A percentile compares a stretch with the other conserved stretches of the same genome.
Conservation (phyloP, 2,113 vertebrate species). For the Asarcornis scutulata region DNA sequence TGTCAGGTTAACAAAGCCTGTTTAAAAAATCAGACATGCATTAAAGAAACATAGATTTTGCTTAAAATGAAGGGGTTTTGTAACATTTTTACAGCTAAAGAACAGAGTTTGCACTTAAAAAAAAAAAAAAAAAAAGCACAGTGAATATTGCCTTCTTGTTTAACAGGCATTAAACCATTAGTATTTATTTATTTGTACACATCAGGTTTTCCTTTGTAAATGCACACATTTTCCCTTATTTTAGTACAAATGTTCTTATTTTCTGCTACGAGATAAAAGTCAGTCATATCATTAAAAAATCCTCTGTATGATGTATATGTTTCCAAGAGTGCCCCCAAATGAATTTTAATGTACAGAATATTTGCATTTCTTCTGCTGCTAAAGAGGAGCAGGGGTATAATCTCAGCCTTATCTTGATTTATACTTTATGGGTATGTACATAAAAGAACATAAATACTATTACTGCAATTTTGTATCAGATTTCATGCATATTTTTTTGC, state of each 20-base stretch:
- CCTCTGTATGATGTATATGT: neutral
- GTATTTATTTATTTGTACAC: conserved; percentile 31
- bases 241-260: conserved; percentile 57
- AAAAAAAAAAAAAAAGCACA: neutral
- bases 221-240: conserved; percentile 22
- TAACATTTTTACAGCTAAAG: neutral
- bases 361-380: conserved; percentile 60
- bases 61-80: neutral
- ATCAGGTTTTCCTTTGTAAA: conserved; percentile 45
- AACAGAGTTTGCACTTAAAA: neutral
- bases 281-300: conserved; percentile 26
- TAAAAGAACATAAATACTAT: conserved; percentile 73
- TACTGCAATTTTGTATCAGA: conserved; percentile 62
- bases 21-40: neutral
- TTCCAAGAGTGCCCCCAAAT: conserved; percentile 52
- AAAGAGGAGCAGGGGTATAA: conserved; percentile 49
- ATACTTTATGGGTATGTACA: conserved; percentile 59
- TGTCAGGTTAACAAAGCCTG: neutral
- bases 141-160: neutral
- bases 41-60: neutral
- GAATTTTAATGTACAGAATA: conserved; percentile 60
- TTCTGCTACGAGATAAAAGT: conserved; percentile 36
- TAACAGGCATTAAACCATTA: conserved; percentile 33
- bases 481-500: conserved; percentile 51
- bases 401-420: conserved; percentile 68